Evolutionary conservation across 2,888 invertebrate genomes (phyloP).

Genomic region (Steromphala cineraria): DNA sequence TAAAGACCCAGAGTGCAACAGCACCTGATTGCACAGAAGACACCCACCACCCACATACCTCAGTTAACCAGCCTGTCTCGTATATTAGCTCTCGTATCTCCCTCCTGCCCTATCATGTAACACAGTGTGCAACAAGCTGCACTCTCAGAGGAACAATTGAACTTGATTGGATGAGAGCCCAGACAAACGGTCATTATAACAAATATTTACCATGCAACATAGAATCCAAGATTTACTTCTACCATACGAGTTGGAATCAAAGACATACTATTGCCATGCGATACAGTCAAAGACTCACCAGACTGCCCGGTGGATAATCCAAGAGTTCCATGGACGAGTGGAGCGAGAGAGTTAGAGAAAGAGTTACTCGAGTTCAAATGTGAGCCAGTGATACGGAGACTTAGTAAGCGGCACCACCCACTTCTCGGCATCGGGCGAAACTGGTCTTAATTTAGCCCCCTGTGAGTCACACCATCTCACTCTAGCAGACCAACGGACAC

Average conservation of each 20-base stretch:
- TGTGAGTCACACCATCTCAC: not conserved
- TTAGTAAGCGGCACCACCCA: not conserved
- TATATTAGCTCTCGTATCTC: not conserved
- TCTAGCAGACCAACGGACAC: not conserved
- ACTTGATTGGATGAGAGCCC: too few species aligned
- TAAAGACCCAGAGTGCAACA: too few species aligned
- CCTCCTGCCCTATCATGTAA: not conserved
- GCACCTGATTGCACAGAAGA: too few species aligned
- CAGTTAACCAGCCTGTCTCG: not conserved
- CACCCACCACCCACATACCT: too few species aligned
- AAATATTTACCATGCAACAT: not conserved
- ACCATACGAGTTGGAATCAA: too few species aligned
- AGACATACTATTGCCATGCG: too few species aligned
- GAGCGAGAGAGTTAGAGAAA: not conserved
- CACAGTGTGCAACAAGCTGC: not conserved
- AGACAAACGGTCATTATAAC: not conserved
- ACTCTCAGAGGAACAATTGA: too few species aligned
- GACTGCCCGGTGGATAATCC: not conserved
- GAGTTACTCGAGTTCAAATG: not conserved
- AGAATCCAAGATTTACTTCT: too few species aligned
- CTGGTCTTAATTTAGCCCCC: conserved; percentile 4
- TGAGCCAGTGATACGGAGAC: not conserved
- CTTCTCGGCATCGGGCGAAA: too few species aligned
- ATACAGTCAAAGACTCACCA: conserved; percentile 3
- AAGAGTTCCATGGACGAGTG: conserved; percentile 8